Conservation (phyloP, 1,140 invertebrate species). For the Drosophila pseudoananassae region DNA sequence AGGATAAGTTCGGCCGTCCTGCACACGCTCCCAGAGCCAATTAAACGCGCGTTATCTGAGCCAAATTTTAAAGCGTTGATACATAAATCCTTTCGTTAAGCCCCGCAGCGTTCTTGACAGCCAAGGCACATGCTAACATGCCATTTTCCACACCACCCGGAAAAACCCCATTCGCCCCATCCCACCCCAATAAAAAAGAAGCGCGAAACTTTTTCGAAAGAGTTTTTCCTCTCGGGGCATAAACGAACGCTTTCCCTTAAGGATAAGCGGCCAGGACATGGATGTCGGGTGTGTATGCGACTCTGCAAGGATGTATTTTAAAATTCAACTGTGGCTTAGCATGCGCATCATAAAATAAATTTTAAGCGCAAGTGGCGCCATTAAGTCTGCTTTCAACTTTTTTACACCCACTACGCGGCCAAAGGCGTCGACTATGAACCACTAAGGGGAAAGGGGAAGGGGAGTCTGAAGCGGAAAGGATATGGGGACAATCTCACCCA, state of each 20-base stretch:
- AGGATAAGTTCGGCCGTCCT: slow-evolving; percentile 47
- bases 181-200: slow-evolving; percentile 49
- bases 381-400: slow-evolving; percentile 81
- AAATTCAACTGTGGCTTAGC: slow-evolving; percentile 83
- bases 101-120: slow-evolving; percentile 82
- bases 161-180: neutral
- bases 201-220: slow-evolving; percentile 79
- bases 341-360: slow-evolving; percentile 83
- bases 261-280: slow-evolving; percentile 64
- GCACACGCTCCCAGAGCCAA: slow-evolving; percentile 73
- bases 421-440: slow-evolving; percentile 43
- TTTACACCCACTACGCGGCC: slow-evolving; percentile 76
- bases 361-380: slow-evolving; percentile 80
- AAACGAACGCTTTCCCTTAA: slow-evolving; percentile 61
- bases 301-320: slow-evolving; percentile 65
- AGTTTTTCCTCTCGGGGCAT: slow-evolving; percentile 68
- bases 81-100: slow-evolving; percentile 84
- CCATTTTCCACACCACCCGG: slow-evolving; percentile 72
- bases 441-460: neutral
- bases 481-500: slow-evolving; percentile 46
- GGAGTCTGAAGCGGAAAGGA: neutral
- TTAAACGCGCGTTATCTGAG: slow-evolving; percentile 83
- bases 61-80: slow-evolving; percentile 84
- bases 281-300: slow-evolving; percentile 38
- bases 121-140: slow-evolving; percentile 83